phyloP scores from a whole-genome alignment of 2,113 vertebrate genomes.

The Ceuthmochares aereus region DNA sequence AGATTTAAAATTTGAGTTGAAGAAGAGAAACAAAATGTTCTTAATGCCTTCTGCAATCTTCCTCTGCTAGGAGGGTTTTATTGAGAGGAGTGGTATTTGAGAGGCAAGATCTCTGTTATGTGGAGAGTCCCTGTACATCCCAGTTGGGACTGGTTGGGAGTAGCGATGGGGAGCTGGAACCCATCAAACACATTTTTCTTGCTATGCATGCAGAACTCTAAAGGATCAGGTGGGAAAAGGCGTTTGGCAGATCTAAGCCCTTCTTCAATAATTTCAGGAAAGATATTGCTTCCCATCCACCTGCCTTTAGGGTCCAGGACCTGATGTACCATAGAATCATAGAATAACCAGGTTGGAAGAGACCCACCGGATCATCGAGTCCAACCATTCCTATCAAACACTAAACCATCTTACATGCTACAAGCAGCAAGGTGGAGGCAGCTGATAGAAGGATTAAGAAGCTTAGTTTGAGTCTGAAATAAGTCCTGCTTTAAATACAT shows the following conservation, averaged over 20 bases:
- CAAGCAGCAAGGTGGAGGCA: background rate
- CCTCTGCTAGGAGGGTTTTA: background rate
- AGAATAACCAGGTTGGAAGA: no score
- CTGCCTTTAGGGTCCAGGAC: background rate
- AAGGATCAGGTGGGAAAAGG: background rate
- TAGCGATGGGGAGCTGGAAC: background rate
- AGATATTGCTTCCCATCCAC: background rate
- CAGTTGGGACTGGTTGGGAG: background rate
- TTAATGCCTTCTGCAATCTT: background rate
- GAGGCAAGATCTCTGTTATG: background rate
- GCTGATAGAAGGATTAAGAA: background rate
- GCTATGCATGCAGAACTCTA: background rate
- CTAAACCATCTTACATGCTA: background rate
- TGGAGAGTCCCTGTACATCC: background rate
- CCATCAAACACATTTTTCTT: background rate
- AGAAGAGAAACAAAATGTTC: background rate
- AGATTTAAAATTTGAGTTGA: background rate
- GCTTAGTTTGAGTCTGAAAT: background rate
- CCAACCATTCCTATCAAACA: no score
- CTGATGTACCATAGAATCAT: background rate
- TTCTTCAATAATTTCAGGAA: background rate
- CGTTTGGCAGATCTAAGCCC: accelerated
- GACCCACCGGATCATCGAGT: no score
- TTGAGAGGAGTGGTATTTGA: background rate
- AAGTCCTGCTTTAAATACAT: background rate